Percentiles rank a stretch among this genome's conserved stretches.
These are phyloP conservation scores for Papilio aristodemus DNA, from an alignment of 1,140 invertebrate species.

Conservation along the genomic window DNA sequence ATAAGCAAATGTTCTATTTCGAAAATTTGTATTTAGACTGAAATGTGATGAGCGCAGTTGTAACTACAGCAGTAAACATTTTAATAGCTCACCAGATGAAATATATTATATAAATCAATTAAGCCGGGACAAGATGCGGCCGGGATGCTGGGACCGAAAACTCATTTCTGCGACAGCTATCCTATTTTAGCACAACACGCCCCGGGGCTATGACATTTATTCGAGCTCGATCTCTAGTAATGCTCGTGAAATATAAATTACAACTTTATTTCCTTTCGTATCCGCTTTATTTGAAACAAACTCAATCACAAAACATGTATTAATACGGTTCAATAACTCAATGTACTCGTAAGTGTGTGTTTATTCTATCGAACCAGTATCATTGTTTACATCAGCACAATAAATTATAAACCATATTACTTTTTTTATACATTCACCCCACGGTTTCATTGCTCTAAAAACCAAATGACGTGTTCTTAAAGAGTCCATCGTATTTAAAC, in stretches of 20 bases:
- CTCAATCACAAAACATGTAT: neutral
- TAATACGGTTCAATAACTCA: too few species aligned
- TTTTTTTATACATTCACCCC: too few species aligned
- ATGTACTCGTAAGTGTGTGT: too few species aligned
- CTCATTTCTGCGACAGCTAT: conserved; percentile 22
- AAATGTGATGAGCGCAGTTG: too few species aligned
- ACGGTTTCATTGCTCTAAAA: too few species aligned
- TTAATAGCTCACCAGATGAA: neutral
- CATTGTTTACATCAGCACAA: too few species aligned
- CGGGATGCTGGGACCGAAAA: conserved; percentile 27
- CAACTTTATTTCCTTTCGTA: neutral
- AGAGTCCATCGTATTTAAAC: too few species aligned
- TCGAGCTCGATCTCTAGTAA: neutral
- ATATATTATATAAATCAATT: conserved; percentile 29
- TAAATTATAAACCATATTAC: too few species aligned
- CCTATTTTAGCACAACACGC: conserved; percentile 22
- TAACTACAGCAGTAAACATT: neutral
- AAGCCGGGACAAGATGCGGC: conserved; percentile 18
- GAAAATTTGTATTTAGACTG: too few species aligned
- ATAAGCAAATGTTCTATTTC: too few species aligned
- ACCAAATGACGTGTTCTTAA: too few species aligned
- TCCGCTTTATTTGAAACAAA: neutral
- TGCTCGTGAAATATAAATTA: conserved; percentile 1
- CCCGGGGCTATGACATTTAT: conserved; percentile 23
- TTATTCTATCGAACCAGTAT: too few species aligned